Conservation (phyloP, 1,140 invertebrate species). For the Drosophila micromelanica region DNA sequence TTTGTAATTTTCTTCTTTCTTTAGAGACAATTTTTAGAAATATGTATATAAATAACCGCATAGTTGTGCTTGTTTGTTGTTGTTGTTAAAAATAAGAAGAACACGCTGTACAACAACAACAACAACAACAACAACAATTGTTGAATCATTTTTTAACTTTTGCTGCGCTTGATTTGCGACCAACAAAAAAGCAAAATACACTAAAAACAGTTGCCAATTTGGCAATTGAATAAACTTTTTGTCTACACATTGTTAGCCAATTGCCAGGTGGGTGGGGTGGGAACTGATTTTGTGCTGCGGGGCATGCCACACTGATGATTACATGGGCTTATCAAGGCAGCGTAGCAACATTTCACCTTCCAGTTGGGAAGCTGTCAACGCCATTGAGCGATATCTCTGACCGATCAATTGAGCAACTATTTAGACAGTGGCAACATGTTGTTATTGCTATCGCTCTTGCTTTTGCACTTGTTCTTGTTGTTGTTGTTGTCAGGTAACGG, state of each 20-base stretch:
- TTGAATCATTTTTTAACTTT: slow-evolving; percentile 34
- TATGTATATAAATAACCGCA: slow-evolving; percentile 49
- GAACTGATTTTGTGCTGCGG: background rate
- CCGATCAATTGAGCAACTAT: slow-evolving; percentile 44
- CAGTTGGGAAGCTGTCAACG: slow-evolving; percentile 16
- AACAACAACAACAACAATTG: no score
- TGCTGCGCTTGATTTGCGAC: slow-evolving; percentile 32
- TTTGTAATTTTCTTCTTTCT: slow-evolving; percentile 6
- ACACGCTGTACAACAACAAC: slow-evolving; percentile 4
- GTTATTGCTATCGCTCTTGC: slow-evolving; percentile 9
- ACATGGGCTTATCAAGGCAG: slow-evolving; percentile 3
- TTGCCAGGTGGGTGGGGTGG: background rate
- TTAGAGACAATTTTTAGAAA: slow-evolving; percentile 69
- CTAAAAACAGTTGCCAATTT: slow-evolving; percentile 39
- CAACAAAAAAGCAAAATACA: slow-evolving; percentile 3
- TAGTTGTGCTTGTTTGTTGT: slow-evolving; percentile 15
- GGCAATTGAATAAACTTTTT: slow-evolving; percentile 17
- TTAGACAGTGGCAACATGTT: slow-evolving; percentile 47
- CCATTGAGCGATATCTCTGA: slow-evolving; percentile 43
- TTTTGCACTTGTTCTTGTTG: background rate
- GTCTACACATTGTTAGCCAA: slow-evolving; percentile 16
- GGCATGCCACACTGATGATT: background rate
- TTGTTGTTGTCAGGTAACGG: slow-evolving; percentile 40
- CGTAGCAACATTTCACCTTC: background rate
- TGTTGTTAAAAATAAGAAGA: no score